Evolutionary conservation across 2,113 vertebrate genomes (phyloP).

Genomic region (Mobula hypostoma): DNA sequence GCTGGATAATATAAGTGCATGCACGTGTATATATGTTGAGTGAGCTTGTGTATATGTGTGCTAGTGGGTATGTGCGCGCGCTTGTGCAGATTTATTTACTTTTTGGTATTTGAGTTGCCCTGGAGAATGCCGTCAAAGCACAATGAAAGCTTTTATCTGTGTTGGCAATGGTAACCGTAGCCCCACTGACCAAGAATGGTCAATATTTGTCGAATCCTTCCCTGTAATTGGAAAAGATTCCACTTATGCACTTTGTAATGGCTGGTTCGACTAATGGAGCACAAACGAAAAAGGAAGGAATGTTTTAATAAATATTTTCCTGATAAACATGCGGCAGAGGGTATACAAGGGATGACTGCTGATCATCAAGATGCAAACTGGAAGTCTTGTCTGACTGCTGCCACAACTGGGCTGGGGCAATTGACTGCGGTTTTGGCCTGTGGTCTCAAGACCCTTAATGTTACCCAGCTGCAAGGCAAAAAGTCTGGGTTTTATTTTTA

Average conservation of each 20-base stretch:
- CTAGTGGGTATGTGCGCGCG: neutral
- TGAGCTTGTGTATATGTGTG: neutral
- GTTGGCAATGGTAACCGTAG: constrained; percentile 38
- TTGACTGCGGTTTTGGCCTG: constrained; percentile 56
- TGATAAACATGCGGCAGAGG: constrained; percentile 47
- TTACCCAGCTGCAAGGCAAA: constrained; percentile 71
- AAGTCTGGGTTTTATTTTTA: constrained; percentile 32
- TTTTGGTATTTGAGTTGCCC: constrained; percentile 34
- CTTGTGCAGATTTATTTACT: constrained; percentile 36
- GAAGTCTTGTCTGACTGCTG: constrained; percentile 62
- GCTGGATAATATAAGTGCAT: neutral
- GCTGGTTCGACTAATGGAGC: constrained; percentile 7
- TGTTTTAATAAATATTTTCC: constrained; percentile 39
- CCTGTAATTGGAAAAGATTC: constrained; percentile 39
- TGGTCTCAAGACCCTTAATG: constrained; percentile 70
- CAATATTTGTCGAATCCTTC: constrained; percentile 39
- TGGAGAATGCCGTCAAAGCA: constrained; percentile 26
- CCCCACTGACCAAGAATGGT: constrained; percentile 37
- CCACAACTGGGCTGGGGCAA: constrained; percentile 52
- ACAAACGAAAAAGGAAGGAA: constrained; percentile 18
- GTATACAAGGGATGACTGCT: constrained; percentile 37
- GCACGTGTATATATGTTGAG: neutral
- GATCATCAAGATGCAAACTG: constrained; percentile 46
- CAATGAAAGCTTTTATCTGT: constrained; percentile 39
- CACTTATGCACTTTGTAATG: constrained; percentile 37